These are phyloP conservation scores for Galerucella pusilla DNA, from an alignment of 2,888 invertebrate species.

Conservation along the genomic window DNA sequence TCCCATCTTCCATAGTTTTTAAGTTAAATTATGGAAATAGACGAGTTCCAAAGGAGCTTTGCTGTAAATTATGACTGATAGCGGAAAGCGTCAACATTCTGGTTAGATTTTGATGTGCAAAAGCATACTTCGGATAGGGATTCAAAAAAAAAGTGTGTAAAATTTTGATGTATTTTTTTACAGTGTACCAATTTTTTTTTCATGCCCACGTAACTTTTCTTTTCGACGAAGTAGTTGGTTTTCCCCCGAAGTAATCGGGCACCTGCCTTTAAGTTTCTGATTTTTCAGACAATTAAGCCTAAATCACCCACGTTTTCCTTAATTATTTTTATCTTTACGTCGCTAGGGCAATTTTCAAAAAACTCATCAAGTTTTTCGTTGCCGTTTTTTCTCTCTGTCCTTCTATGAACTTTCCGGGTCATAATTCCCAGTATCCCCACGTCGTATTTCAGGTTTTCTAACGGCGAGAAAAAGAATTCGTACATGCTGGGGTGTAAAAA, in stretches of 20 bases:
- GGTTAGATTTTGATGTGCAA: too few species aligned
- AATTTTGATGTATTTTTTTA: not conserved
- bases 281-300: conserved; percentile 11
- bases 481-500: too few species aligned
- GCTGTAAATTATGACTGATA: too few species aligned
- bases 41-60: too few species aligned
- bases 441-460: not conserved
- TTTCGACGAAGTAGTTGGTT: not conserved
- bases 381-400: not conserved
- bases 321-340: conserved; percentile 20
- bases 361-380: conserved; percentile 3
- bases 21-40: too few species aligned
- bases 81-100: too few species aligned
- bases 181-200: not conserved
- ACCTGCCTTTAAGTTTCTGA: not conserved
- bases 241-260: not conserved
- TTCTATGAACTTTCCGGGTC: conserved; percentile 2
- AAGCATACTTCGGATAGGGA: too few species aligned
- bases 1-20: too few species aligned
- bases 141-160: not conserved
- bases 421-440: conserved; percentile 2
- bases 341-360: not conserved
- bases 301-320: conserved; percentile 11
- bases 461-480: too few species aligned
- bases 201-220: not conserved